These are phyloP conservation scores for Numenius arquata DNA, from an alignment of 2,113 vertebrate species.

Conservation along the genomic window DNA sequence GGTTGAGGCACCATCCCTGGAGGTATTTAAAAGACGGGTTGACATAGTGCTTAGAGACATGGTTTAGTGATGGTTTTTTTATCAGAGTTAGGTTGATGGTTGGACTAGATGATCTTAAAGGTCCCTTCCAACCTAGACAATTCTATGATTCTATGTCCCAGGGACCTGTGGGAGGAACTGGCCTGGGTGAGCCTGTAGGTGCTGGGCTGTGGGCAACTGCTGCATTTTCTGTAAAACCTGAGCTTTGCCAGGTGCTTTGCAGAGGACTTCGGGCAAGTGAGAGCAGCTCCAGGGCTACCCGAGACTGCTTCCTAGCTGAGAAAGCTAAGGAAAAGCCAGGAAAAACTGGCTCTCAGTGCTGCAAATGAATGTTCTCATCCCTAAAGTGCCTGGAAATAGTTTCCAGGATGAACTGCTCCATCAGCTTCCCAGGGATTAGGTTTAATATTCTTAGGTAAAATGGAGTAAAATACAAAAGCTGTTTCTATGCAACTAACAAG, in stretches of 20 bases:
- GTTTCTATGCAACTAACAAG: not conserved
- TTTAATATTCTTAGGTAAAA: not conserved
- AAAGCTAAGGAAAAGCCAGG: not conserved
- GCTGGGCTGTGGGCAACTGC: not conserved
- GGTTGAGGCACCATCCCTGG: no score
- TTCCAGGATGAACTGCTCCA: not conserved
- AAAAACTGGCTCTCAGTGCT: not conserved
- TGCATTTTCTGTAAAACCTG: not conserved
- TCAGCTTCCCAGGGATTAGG: not conserved
- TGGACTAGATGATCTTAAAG: no score
- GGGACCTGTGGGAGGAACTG: not conserved
- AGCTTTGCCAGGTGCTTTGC: not conserved
- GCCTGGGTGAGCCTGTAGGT: not conserved
- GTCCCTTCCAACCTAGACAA: no score
- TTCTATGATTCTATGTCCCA: no score
- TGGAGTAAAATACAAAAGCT: not conserved
- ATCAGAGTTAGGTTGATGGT: no score
- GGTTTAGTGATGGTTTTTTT: no score
- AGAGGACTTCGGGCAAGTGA: not conserved
- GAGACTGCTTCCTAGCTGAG: not conserved
- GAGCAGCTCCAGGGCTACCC: not conserved
- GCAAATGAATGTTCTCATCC: not conserved
- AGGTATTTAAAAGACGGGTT: no score
- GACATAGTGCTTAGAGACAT: no score
- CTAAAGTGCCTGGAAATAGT: not conserved